Base-by-base conservation (phyloP, 2,113 vertebrate genomes). In the Lasiurus cinereus region DNA sequence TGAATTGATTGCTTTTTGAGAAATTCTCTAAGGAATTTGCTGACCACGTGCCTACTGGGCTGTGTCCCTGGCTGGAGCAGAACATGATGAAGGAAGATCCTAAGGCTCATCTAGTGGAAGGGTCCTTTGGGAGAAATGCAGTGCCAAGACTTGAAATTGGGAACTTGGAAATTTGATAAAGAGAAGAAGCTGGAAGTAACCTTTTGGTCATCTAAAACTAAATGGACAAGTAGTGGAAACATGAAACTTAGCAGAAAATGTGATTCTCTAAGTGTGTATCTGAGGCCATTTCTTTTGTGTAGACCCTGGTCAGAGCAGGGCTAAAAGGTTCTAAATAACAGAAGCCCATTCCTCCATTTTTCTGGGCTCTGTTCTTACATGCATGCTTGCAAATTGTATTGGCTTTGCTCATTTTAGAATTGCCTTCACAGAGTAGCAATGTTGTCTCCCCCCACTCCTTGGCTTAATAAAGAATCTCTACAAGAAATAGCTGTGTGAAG, bases 1-100 rank as follows among this genome's bases (percentile, higher is more conserved):
- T 74, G 78, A 95, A 91, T 70, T 74, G 93, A 96, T 88, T 94
- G 92, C 92, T 94, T 96, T 96, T 70, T 86, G 94, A 92, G 80
- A 94, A 88, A 79, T 54, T 46, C 93, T 94, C 74, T 31, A 21
- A 70, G 88, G 88, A 67, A 93, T 85, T 88, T 93, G 29, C 48
- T 92, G 92, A 78, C 76, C 59, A 48, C 56, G 36, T 83, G 56
- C 72, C 83, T 86, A 50, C 29, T 78, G 85, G 82, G 50, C 36
- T 78, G 22, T 84, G 82, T 36, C 76, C 46, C 69, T 74, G 77
- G 43, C 29, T 93, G 15, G 36, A 83, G n/a, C 48, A 79, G 78
- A 80, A 85, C 13, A 36, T 18, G 15, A 73, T 79, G 76, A 59
- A 82, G 48, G 90, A 88, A 69, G 62, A 88, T 83, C 33, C 70